Base-by-base conservation (phyloP, 1,140 invertebrate species). In the Octopus bimaculoides region DNA sequence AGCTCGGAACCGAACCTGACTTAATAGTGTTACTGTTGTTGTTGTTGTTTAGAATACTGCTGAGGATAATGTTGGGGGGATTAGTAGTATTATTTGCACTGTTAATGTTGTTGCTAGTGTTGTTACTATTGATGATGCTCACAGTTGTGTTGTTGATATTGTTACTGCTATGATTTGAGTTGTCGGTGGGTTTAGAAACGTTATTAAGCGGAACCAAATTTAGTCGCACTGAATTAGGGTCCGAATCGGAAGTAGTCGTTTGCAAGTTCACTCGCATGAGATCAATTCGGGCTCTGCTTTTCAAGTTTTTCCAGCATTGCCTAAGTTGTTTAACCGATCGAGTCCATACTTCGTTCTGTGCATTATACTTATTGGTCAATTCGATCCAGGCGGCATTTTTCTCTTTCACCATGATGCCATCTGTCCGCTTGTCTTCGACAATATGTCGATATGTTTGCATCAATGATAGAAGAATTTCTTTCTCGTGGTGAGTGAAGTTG, bases 251-350 rank as follows among this genome's bases (percentile, higher is more conserved):
- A 5, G 17, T 20, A 71, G 7, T 17, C 4, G 8, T 71, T 6
- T 20, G 17, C 5, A 20, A 6, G 17, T 10, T 17, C 1, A 12
- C 56, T 61, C 17, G 56, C 17, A 71, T 6, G 26, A 71, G 26
- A 20, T 71, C 66, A 17, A 71, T 14, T 20, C 66, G 66, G 6
- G 66, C 17, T n/a, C 66, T 14, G 14, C 66, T 71, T 17, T 71
- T 71, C 7, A 71, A 20, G 26, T 71, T 71, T 71, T 71, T 71
- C 66, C 66, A 71, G 14, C 66, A 71, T 71, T 71, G 66, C 6
- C 66, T 14, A 1, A 71, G 26, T 17, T 71, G 66, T 20, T 71
- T 71, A 20, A 71, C 9, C 14, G 66, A 71, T n/a, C 66, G 66
- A 6, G 66, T 10, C 6, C 17, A 71, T 14, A 71, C 66, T 14